These are phyloP conservation scores for Leptogaster cylindrica DNA, from an alignment of 2,888 invertebrate species.

Conservation along the genomic window DNA sequence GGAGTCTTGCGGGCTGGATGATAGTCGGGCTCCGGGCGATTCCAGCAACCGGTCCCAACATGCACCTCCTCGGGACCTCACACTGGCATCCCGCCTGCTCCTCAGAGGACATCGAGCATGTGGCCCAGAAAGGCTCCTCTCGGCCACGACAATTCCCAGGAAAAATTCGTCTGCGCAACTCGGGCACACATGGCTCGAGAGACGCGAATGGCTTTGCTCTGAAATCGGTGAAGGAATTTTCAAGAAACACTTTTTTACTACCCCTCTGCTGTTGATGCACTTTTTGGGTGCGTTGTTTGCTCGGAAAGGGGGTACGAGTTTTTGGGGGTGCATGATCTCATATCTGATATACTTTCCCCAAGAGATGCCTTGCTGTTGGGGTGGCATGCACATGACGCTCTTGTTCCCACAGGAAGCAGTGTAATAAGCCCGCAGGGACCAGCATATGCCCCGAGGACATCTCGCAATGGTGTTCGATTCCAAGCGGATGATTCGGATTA, in stretches of 20 bases:
- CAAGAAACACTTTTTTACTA: neutral
- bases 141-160: neutral
- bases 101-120: constrained; percentile 3
- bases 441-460: too few relatives aligned
- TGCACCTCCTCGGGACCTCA: constrained; percentile 21
- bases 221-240: neutral
- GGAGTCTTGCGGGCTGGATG: neutral
- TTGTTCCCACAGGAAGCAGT: constrained; percentile 12
- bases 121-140: neutral
- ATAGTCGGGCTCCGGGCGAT: neutral
- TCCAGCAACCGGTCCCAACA: constrained; percentile 7
- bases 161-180: neutral
- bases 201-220: neutral
- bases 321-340: too few relatives aligned
- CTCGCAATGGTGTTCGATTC: too few relatives aligned
- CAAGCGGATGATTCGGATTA: too few relatives aligned
- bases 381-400: neutral
- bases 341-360: too few relatives aligned
- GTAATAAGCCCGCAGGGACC: too few relatives aligned
- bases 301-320: neutral
- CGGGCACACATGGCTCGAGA: neutral
- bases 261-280: neutral
- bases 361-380: too few relatives aligned
- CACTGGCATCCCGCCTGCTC: constrained; percentile 10
- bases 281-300: neutral